phyloP scores from a whole-genome alignment of 2,888 invertebrate genomes.

The Germaria angustata region DNA sequence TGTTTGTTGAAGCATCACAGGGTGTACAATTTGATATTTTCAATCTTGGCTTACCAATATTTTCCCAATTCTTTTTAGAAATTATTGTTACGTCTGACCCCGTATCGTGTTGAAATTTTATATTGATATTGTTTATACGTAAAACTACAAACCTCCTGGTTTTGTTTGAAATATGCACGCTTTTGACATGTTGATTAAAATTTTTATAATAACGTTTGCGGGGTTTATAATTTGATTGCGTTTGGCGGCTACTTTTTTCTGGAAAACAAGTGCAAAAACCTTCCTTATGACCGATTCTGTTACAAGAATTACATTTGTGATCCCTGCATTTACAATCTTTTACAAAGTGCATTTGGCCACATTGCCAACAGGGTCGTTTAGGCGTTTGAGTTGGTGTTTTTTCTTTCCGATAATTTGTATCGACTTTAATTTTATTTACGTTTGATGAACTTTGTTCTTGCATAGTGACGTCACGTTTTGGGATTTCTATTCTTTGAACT shows the following conservation, averaged over 20 bases:
- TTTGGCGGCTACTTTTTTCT: neutral
- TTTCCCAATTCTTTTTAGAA: neutral
- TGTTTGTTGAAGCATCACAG: conserved; percentile 45
- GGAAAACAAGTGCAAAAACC: conserved; percentile 52
- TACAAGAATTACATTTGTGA: conserved; percentile 49
- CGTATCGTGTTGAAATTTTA: conserved; percentile 45
- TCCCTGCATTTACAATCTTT: conserved; percentile 39
- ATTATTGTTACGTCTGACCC: conserved; percentile 62
- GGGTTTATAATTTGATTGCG: neutral
- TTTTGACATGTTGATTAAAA: too few species aligned
- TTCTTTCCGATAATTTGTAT: neutral
- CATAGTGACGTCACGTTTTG: neutral
- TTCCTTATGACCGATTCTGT: conserved; percentile 51
- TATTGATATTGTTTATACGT: conserved; percentile 8
- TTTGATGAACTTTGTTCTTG: neutral
- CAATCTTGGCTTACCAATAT: neutral
- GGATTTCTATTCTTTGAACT: conserved; percentile 11
- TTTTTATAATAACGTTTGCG: neutral
- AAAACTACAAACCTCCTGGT: too few species aligned
- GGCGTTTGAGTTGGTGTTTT: neutral
- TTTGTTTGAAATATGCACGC: too few species aligned
- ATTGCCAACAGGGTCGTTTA: conserved; percentile 57
- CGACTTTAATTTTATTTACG: neutral
- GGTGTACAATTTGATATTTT: conserved; percentile 18
- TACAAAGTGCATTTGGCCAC: conserved; percentile 57